phyloP scores from a whole-genome alignment of 1,140 invertebrate genomes.

The Cydia splendana region DNA sequence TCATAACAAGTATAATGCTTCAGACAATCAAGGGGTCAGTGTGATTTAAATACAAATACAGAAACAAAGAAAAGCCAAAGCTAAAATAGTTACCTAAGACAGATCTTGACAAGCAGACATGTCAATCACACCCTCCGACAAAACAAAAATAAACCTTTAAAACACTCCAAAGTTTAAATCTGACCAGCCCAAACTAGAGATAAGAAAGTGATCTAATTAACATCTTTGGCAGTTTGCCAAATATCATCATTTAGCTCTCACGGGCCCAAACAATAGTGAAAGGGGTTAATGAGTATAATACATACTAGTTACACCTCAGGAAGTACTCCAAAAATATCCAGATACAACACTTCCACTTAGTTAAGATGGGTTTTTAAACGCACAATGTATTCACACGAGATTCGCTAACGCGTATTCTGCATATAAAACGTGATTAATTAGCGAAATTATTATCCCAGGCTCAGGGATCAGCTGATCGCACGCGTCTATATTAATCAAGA shows the following conservation, averaged over 20 bases:
- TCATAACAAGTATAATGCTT: background rate
- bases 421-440: slow-evolving; percentile 28
- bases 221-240: slow-evolving; percentile 54
- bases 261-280: slow-evolving; percentile 33
- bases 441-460: slow-evolving; percentile 36
- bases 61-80: background rate
- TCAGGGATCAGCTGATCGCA: slow-evolving; percentile 73
- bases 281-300: slow-evolving; percentile 20
- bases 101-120: slow-evolving; percentile 11
- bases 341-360: slow-evolving; percentile 24
- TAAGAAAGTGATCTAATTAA: slow-evolving; percentile 49
- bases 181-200: slow-evolving; percentile 37
- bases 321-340: slow-evolving; percentile 10
- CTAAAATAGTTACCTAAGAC: background rate
- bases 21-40: no score
- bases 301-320: slow-evolving; percentile 14
- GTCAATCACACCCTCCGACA: slow-evolving; percentile 16
- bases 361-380: background rate
- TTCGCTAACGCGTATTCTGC: background rate
- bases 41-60: background rate
- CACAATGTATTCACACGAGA: slow-evolving; percentile 19
- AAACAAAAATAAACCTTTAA: slow-evolving; percentile 27
- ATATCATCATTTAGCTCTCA: slow-evolving; percentile 38
- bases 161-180: slow-evolving; percentile 34
- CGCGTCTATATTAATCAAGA: slow-evolving; percentile 75